A percentile compares a stretch with the other conserved stretches of the same genome.
Evolutionary conservation across 2,888 invertebrate genomes (phyloP).

Genomic region (Thymelicus sylvestris): DNA sequence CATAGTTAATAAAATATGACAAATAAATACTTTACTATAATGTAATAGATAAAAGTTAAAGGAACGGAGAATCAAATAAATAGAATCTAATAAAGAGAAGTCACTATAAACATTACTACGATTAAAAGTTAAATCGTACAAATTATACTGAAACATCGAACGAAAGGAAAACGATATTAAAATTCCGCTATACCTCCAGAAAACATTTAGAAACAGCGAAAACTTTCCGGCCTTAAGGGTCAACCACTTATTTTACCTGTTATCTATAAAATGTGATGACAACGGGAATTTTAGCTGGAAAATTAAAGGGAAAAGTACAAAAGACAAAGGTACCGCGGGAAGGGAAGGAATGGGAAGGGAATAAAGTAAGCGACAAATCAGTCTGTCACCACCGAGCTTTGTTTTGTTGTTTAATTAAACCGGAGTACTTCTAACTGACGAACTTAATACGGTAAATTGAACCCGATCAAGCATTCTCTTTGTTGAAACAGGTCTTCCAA

Average conservation of each 20-base stretch:
- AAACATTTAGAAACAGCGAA: slow-evolving; percentile 1
- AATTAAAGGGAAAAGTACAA: slow-evolving; percentile 18
- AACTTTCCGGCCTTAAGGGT: slow-evolving; percentile 5
- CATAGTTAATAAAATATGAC: no score
- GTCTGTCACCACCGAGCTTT: slow-evolving; percentile 16
- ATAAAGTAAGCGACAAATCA: slow-evolving; percentile 21
- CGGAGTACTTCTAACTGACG: slow-evolving; percentile 17
- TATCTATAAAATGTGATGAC: slow-evolving; percentile 13
- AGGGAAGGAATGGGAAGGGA: no score
- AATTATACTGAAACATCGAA: not conserved
- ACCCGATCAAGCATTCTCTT: slow-evolving; percentile 1
- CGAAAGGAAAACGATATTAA: not conserved
- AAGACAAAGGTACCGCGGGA: not conserved
- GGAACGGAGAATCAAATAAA: no score
- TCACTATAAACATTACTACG: no score
- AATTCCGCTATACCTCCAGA: not conserved
- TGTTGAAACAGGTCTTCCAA: no score
- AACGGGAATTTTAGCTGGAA: not conserved
- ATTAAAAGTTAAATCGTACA: no score
- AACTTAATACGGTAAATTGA: slow-evolving; percentile 15
- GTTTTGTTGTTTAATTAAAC: slow-evolving; percentile 32
- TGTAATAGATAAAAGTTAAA: no score
- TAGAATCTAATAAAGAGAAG: no score
- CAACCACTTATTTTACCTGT: slow-evolving; percentile 12
- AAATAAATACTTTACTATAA: no score